Evolutionary conservation across 2,113 vertebrate species (phyloP).

Genomic region (Hylia prasina): DNA sequence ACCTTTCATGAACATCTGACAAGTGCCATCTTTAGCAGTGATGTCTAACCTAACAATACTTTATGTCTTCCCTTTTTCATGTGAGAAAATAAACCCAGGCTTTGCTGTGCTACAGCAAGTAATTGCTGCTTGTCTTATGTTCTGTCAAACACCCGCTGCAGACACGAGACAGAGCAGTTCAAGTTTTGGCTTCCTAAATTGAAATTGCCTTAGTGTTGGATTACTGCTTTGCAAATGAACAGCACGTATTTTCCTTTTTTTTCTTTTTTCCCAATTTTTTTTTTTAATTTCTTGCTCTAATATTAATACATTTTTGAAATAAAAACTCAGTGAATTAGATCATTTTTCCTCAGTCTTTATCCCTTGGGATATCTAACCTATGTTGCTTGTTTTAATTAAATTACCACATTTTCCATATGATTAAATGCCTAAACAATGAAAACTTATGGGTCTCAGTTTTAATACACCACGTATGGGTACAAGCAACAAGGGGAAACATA

Average conservation of each 20-base stretch:
- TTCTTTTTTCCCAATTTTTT: rapidly evolving
- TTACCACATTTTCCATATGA: slow-evolving; percentile 76
- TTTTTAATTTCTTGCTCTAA: slow-evolving; percentile 62
- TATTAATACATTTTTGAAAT: slow-evolving; percentile 72
- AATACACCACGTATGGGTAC: slow-evolving; percentile 33
- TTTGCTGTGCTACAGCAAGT: not conserved
- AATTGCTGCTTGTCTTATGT: not conserved
- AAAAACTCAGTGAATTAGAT: slow-evolving; percentile 71
- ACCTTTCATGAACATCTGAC: not conserved
- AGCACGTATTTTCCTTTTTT: not conserved
- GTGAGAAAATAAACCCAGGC: not conserved
- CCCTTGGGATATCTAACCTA: slow-evolving; percentile 58
- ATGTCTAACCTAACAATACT: not conserved
- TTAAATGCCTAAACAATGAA: slow-evolving; percentile 74
- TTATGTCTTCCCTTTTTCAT: not conserved
- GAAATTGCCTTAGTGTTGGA: slow-evolving; percentile 44
- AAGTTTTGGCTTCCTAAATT: slow-evolving; percentile 48
- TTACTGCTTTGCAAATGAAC: slow-evolving; percentile 64
- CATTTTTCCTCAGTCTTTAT: slow-evolving; percentile 63
- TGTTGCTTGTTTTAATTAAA: slow-evolving; percentile 77
- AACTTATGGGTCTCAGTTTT: slow-evolving; percentile 64
- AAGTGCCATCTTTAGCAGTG: not conserved
- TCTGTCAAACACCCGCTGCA: slow-evolving; percentile 11
- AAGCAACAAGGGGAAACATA: slow-evolving; percentile 21
- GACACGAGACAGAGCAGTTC: slow-evolving; percentile 41